Evolutionary conservation across 2,113 vertebrate species (phyloP), one percentile per base, ranked within the genome.

Genomic region (Bucco capensis): DNA sequence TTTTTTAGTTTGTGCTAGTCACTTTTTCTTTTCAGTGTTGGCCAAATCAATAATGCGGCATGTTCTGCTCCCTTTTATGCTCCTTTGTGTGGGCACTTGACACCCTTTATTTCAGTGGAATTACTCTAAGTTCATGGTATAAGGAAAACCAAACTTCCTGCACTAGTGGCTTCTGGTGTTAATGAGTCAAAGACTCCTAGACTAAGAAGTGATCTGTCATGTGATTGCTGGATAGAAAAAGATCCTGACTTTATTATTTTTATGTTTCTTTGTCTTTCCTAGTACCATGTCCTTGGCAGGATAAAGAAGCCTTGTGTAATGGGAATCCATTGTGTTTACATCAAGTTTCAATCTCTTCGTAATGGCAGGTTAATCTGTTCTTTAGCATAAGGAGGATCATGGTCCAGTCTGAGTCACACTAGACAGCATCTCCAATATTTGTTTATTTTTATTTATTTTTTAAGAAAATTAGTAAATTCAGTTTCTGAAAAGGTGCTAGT

Each of bases 101-200:
- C 27, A 84, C 21, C 3, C 54, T 82, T 88, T 62, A 58, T 76
- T 92, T 83, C 51, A 33, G 38, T 71, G 42, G 74, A 89, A 62
- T 92, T 89, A 82, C 42, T 70, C 40, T 73, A 65, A 62, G 27
- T 66, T 89, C 62, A 79, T 56, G 12, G 17, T 66, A 73, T 38
- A 80, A 95, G 74, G 70, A 79, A 91, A 83, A 92, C 31, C 53
- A 93, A 82, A 58, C 62, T 85, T 91, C 71, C 71, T 73, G 46
- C 33, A 90, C 37, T 61, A 46, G 50, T 61, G 57, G 57, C 40
- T 86, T 82, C 33, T 95, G 77, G 15, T 81, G 49, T 76, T 61
- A 72, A 42, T 46, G 51, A 80, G 33, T 67, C 38, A 44, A 92
- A 86, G 53, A 67, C 66, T 84, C 53, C 86, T 64, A 42, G 31